Conservation (phyloP, 2,797 vertebrate genomes). For the Cercopithecus petaurista region DNA sequence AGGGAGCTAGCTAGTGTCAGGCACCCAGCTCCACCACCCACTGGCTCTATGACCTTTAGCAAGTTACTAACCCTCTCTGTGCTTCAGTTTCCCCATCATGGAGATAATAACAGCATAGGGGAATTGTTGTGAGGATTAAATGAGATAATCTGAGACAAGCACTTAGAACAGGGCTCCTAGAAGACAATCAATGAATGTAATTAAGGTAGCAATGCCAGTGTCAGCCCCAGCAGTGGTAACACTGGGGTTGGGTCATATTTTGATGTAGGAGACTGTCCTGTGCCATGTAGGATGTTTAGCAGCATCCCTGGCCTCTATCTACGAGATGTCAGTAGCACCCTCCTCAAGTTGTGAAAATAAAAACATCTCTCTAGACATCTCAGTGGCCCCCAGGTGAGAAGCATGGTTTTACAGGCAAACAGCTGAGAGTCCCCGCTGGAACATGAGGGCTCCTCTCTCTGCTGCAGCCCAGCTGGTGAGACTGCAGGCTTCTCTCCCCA, state of each 20-base stretch:
- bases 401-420: neutral
- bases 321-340: neutral
- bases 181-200: neutral
- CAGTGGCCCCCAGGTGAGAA: neutral
- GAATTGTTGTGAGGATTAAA: neutral
- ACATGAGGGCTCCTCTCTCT: neutral
- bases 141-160: neutral
- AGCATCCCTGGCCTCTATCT: neutral
- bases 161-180: neutral
- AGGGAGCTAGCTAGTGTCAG: neutral
- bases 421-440: neutral
- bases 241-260: neutral
- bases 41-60: neutral
- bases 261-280: neutral
- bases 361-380: neutral
- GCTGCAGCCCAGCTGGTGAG: neutral
- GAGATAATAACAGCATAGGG: neutral
- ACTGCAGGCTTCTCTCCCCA: neutral
- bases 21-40: neutral
- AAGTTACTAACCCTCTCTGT: neutral
- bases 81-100: neutral
- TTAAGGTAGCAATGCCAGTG: neutral
- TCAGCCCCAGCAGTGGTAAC: neutral
- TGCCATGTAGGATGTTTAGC: neutral
- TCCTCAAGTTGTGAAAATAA: neutral